Evolutionary conservation across 2,113 vertebrate species (phyloP).

Genomic region (Hemiprocne comata): DNA sequence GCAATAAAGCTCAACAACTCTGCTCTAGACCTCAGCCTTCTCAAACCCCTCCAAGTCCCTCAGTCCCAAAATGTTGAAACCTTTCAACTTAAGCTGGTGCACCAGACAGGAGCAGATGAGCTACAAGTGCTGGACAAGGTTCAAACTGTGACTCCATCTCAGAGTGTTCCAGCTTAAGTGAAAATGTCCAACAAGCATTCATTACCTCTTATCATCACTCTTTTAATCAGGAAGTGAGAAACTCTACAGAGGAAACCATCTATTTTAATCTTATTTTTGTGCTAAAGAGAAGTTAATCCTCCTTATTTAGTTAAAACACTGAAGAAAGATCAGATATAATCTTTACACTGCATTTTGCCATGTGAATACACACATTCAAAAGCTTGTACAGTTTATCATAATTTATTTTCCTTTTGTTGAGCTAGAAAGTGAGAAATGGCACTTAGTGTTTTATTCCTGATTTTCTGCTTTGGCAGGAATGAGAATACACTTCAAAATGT

Average conservation of each 20-base stretch:
- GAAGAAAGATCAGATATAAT: not conserved
- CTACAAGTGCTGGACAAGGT: not conserved
- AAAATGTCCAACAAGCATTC: not conserved
- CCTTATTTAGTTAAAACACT: not conserved
- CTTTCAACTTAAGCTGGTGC: not conserved
- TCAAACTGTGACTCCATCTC: not conserved
- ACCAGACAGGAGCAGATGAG: not conserved
- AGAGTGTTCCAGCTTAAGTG: not conserved
- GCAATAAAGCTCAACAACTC: not conserved
- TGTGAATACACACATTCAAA: not conserved
- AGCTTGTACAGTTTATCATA: not conserved
- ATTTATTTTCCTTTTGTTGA: not conserved
- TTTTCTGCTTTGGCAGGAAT: conserved; percentile 9
- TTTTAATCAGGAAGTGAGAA: not conserved
- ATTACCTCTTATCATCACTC: not conserved
- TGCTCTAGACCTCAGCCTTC: not conserved
- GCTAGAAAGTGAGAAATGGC: not conserved
- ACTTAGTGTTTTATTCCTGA: not conserved
- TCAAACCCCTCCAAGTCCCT: not conserved
- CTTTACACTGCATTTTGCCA: not conserved
- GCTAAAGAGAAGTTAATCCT: not conserved
- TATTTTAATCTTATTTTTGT: not conserved
- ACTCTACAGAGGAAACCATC: not conserved
- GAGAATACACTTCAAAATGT: not conserved
- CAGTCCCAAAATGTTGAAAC: not conserved